A percentile compares a stretch with the other conserved stretches of the same genome.
Conservation (phyloP, 2,888 invertebrate species). For the Drosophila leonis region DNA sequence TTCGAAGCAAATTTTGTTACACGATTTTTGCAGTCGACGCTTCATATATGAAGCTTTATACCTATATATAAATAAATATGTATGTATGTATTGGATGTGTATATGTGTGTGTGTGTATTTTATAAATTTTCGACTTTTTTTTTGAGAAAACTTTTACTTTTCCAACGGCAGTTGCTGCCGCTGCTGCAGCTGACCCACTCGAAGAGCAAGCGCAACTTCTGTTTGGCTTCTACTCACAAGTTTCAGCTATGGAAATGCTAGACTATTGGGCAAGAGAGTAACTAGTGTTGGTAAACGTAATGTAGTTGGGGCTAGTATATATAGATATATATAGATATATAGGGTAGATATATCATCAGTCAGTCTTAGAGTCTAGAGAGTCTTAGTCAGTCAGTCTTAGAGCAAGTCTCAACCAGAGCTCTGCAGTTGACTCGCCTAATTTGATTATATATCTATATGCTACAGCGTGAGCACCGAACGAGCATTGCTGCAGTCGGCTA, state of each 20-base stretch:
- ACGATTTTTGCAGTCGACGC: constrained; percentile 59
- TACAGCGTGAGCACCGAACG: neutral
- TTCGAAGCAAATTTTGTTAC: constrained; percentile 62
- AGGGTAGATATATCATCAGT: too few relatives aligned
- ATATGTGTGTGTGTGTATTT: neutral
- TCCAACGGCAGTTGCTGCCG: neutral
- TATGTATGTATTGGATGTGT: neutral
- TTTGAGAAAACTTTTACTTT: constrained; percentile 6
- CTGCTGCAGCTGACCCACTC: neutral
- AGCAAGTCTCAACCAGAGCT: too few relatives aligned
- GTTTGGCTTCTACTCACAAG: neutral
- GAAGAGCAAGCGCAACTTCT: constrained; percentile 1
- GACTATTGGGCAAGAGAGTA: neutral
- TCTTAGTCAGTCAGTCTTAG: neutral
- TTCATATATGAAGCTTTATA: neutral
- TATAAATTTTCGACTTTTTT: neutral
- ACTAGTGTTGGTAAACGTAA: neutral
- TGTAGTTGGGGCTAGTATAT: neutral
- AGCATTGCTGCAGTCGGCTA: neutral
- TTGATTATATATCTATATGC: neutral
- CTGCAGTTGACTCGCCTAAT: too few relatives aligned
- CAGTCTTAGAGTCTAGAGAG: too few relatives aligned
- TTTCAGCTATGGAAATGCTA: neutral
- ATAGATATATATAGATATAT: neutral
- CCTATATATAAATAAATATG: neutral